Percentiles rank a stretch among this genome's conserved stretches.
Evolutionary conservation across 2,113 vertebrate genomes (phyloP).

Genomic region (Baryphthengus martii): DNA sequence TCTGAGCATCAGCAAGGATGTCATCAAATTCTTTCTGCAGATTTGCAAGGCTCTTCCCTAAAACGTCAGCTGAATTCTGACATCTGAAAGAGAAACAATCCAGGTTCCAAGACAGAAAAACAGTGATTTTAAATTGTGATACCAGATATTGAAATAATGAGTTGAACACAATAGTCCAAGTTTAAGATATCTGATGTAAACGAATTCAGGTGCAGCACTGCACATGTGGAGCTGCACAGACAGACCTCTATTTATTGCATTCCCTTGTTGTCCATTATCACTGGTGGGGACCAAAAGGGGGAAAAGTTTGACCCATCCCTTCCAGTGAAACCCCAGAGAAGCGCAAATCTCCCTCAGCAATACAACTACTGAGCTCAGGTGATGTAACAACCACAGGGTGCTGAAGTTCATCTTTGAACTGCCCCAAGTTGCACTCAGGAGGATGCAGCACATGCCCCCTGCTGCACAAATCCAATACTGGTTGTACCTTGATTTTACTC

Average conservation of each 20-base stretch:
- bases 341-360: neutral
- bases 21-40: slow-evolving; percentile 75
- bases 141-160: neutral
- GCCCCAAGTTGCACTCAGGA: neutral
- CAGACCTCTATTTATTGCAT: neutral
- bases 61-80: slow-evolving; percentile 61
- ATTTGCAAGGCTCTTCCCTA: slow-evolving; percentile 75
- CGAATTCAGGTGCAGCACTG: neutral
- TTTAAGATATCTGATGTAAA: neutral
- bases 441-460: neutral
- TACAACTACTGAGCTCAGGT: neutral
- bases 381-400: neutral
- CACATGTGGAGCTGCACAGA: neutral
- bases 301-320: neutral
- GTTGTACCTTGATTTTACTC: neutral
- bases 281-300: neutral
- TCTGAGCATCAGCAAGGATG: slow-evolving; percentile 68
- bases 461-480: neutral
- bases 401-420: neutral
- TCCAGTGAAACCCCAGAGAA: neutral
- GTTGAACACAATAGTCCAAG: neutral
- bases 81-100: slow-evolving; percentile 53
- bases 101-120: neutral
- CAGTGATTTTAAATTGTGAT: neutral
- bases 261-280: neutral